Evolutionary conservation across 2,113 vertebrate species (phyloP).

Genomic region (Oreochromis aureus): DNA sequence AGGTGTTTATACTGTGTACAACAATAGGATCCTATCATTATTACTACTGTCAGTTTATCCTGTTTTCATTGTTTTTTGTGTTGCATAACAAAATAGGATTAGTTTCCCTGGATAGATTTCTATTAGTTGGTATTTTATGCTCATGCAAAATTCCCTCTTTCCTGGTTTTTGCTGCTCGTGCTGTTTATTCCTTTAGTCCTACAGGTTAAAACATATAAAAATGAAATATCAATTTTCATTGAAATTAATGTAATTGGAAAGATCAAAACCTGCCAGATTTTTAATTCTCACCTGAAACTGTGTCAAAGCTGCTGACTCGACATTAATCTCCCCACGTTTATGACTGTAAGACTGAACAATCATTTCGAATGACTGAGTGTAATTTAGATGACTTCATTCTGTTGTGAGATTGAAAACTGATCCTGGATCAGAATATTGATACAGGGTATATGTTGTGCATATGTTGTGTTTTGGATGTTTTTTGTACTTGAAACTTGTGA

Average conservation of each 20-base stretch:
- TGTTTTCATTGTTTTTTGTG: not conserved
- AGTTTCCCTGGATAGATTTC: not conserved
- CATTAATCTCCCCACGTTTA: fast-evolving
- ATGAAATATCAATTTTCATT: fast-evolving
- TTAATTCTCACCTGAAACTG: not conserved
- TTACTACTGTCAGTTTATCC: not conserved
- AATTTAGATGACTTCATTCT: not conserved
- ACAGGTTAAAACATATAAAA: fast-evolving
- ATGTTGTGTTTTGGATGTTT: fast-evolving
- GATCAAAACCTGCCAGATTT: fast-evolving
- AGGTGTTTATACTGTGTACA: too few relatives aligned
- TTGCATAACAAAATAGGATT: not conserved
- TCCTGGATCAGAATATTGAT: not conserved
- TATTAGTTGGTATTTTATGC: not conserved
- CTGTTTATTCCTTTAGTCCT: not conserved
- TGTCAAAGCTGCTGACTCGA: not conserved
- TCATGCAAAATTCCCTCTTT: not conserved
- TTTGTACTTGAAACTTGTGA: not conserved
- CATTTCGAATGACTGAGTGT: not conserved
- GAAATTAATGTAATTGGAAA: not conserved
- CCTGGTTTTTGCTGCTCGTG: not conserved
- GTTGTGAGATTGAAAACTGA: not conserved
- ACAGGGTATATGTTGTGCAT: fast-evolving
- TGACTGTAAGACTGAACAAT: not conserved
- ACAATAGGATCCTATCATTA: not conserved